These are phyloP conservation scores for Cataglyphis cursor DNA, from an alignment of 2,888 invertebrate species.

Conservation along the genomic window DNA sequence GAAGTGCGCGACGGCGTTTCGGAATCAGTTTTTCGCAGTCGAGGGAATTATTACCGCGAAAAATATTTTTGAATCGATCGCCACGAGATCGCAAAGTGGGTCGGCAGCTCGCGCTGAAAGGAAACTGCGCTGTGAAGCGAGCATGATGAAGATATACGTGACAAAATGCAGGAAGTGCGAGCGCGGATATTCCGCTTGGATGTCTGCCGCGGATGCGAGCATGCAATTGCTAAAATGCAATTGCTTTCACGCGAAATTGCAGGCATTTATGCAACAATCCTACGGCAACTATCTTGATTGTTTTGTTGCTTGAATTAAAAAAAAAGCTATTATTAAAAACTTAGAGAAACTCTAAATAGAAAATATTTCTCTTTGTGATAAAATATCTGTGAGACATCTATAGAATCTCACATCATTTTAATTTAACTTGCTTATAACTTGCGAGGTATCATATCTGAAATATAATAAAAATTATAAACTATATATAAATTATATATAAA, in stretches of 20 bases:
- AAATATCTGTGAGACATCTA: no score
- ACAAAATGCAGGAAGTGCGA: conserved; percentile 58
- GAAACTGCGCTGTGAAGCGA: conserved; percentile 49
- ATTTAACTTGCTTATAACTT: background rate
- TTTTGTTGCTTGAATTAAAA: conserved; percentile 9
- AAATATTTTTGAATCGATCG: conserved; percentile 63
- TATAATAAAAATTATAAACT: background rate
- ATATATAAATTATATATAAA: background rate
- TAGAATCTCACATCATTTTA: no score
- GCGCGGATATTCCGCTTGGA: conserved; percentile 54
- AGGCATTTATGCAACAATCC: conserved; percentile 46
- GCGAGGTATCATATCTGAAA: no score
- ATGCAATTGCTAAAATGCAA: conserved; percentile 55
- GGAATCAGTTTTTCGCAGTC: conserved; percentile 42
- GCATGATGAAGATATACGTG: conserved; percentile 59
- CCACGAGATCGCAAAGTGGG: conserved; percentile 58
- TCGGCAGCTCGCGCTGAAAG: conserved; percentile 46
- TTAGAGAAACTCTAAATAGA: background rate
- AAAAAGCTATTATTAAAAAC: conserved; percentile 7
- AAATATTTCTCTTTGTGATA: background rate
- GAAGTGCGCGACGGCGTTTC: conserved; percentile 34
- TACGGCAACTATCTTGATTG: conserved; percentile 22
- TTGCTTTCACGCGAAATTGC: conserved; percentile 16
- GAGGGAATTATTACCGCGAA: conserved; percentile 45
- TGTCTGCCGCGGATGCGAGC: conserved; percentile 48